phyloP scores from a whole-genome alignment of 2,888 invertebrate species.

The Andricus quercusramuli region DNA sequence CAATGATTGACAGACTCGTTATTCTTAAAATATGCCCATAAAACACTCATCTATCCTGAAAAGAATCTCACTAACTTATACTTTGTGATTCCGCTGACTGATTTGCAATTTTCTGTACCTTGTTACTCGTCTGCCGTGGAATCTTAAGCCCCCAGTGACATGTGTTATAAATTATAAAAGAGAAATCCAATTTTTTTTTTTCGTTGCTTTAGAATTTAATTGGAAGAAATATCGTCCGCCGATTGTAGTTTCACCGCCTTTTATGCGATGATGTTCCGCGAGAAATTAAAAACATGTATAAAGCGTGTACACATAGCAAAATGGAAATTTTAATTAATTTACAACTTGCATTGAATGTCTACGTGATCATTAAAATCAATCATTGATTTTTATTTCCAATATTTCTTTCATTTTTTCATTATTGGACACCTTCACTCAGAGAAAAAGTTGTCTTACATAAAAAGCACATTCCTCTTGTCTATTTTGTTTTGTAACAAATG shows the following conservation, averaged over 20 bases:
- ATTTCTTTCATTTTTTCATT: neutral
- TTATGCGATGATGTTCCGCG: neutral
- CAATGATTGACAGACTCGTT: neutral
- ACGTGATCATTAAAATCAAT: neutral
- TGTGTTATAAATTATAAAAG: conserved; percentile 31
- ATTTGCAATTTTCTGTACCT: conserved; percentile 6
- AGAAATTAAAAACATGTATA: neutral
- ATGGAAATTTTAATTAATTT: conserved; percentile 13
- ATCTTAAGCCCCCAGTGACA: neutral
- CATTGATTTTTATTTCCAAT: neutral
- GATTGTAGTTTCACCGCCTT: conserved; percentile 31
- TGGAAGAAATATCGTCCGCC: conserved; percentile 4
- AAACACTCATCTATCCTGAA: neutral
- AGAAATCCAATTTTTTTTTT: conserved; percentile 13
- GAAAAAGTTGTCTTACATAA: too few species aligned
- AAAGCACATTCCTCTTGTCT: too few species aligned
- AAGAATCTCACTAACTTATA: neutral
- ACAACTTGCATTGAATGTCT: neutral
- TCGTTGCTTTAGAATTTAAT: conserved; percentile 14
- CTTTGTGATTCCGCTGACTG: neutral
- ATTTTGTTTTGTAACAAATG: too few species aligned
- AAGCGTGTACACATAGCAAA: too few species aligned
- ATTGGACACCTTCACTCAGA: too few species aligned
- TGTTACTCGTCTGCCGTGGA: neutral
- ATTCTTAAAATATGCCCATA: conserved; percentile 6